Percentiles rank a stretch among this genome's conserved stretches.
Evolutionary conservation across 2,888 invertebrate genomes (phyloP).

Genomic region (Schizotus pectinicornis): DNA sequence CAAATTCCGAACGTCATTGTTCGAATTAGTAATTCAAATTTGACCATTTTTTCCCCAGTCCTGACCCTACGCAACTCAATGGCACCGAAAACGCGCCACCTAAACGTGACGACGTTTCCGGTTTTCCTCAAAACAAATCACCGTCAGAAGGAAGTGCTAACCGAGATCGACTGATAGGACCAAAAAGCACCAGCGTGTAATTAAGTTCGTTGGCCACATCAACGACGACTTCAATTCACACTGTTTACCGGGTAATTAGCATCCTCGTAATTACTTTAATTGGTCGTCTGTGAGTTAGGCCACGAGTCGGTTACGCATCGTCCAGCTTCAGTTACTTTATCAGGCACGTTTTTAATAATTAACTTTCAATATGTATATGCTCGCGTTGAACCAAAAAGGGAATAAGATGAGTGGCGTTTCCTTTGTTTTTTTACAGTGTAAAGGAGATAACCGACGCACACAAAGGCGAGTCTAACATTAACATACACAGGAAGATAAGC

Average conservation of each 20-base stretch:
- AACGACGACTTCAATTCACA: slow-evolving; percentile 12
- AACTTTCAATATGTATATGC: neutral
- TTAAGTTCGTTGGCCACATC: slow-evolving; percentile 12
- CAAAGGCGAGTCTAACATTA: too few relatives aligned
- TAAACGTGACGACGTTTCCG: slow-evolving; percentile 8
- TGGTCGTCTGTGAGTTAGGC: neutral
- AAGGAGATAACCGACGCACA: too few relatives aligned
- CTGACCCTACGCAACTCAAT: slow-evolving; percentile 21
- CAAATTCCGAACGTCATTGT: slow-evolving; percentile 8
- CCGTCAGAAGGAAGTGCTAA: slow-evolving; percentile 12
- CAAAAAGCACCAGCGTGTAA: neutral
- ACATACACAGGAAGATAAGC: too few relatives aligned
- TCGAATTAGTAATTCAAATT: slow-evolving; percentile 24
- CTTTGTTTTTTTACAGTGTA: too few relatives aligned
- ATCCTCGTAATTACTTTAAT: slow-evolving; percentile 4
- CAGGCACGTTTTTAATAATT: neutral
- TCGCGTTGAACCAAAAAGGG: neutral
- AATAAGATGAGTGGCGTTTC: too few relatives aligned
- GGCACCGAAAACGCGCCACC: neutral
- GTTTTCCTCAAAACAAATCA: slow-evolving; percentile 18
- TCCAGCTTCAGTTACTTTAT: neutral
- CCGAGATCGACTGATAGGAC: slow-evolving; percentile 11
- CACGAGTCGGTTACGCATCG: neutral
- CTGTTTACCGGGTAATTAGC: slow-evolving; percentile 13
- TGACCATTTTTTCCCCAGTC: neutral